Evolutionary conservation across 2,797 vertebrate species (phyloP), one percentile per base, ranked within the genome.

Genomic region (Mareca penelope): DNA sequence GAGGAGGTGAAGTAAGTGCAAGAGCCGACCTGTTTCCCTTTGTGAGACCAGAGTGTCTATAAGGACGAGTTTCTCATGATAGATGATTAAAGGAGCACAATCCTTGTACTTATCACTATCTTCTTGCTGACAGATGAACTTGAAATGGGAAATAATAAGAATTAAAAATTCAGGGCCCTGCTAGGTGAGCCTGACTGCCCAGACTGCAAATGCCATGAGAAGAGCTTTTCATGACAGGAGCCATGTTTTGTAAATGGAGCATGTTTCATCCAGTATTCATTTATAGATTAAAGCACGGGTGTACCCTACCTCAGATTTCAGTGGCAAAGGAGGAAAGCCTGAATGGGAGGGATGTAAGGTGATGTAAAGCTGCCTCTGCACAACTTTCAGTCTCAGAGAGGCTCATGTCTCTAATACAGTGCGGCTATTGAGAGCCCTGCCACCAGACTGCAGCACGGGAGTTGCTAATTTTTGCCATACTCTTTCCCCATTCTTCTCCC

Each of bases 81-180:
- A 1, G 68, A 88, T 37, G 71, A 82, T 69, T 35, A 80, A 79
- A 64, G 15, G 80, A 83, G 77, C 73, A 93, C 91, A 94, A 88
- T 90, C 53, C 72, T 40, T 53, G 40, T 55, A 61, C 48, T 84
- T 63, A 28, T 73, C 61, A 8, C 61, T 93, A 71, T 87, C 61
- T 85, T 59, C 59, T 81, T 90, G 93, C 67, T 93, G 95, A 97
- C 86, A 92, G 95, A 94, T 55, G 23, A 42, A 24, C n/a, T 53
- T 90, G 73, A 87, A 87, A 39, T 87, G 37, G 59, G 83, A 90
- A 93, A 89, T 65, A 80, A 46, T 52, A 63, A 81, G 70, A 64
- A 82, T 21, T 64, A 84, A 85, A 79, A 67, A 52, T 16, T 44
- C 5, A 7, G 26, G 67, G n/a, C 53, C 33, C 29, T 89, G 23